Percentiles rank a stretch among this genome's conserved stretches.
Evolutionary conservation across 2,797 vertebrate genomes (phyloP).

Genomic region (Sebastes iracundus): DNA sequence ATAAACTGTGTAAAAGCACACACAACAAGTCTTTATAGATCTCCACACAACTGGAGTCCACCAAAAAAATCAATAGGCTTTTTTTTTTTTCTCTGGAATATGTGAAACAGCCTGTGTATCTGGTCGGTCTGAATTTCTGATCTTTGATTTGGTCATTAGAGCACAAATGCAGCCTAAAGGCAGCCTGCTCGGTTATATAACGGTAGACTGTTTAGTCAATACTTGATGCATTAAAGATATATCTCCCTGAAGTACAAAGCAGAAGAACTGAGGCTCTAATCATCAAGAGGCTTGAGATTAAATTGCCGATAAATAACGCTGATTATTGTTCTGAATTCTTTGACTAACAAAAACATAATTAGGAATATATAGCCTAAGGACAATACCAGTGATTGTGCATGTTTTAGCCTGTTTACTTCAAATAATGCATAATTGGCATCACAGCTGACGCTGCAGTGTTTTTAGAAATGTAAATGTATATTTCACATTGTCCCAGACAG

Average conservation of each 20-base stretch:
- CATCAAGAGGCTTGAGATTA: not conserved
- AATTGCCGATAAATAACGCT: not conserved
- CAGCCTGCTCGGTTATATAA: not conserved
- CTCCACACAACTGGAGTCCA: conserved; percentile 29
- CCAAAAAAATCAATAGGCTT: conserved; percentile 48
- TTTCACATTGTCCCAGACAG: not conserved
- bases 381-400: not conserved
- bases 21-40: conserved; percentile 58
- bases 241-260: not conserved
- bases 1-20: conserved; percentile 50
- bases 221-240: conserved; percentile 9
- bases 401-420: not conserved
- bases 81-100: conserved; percentile 17
- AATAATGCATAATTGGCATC: not conserved
- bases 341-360: not conserved
- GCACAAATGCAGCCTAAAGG: conserved; percentile 7
- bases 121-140: conserved; percentile 17
- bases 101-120: conserved; percentile 23
- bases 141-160: conserved; percentile 36
- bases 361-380: no score
- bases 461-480: not conserved
- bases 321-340: not conserved
- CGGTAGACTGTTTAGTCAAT: not conserved
- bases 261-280: not conserved
- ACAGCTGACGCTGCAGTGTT: not conserved